Base-by-base conservation (phyloP, 1,140 invertebrate species). In the Aphidius gifuensis region DNA sequence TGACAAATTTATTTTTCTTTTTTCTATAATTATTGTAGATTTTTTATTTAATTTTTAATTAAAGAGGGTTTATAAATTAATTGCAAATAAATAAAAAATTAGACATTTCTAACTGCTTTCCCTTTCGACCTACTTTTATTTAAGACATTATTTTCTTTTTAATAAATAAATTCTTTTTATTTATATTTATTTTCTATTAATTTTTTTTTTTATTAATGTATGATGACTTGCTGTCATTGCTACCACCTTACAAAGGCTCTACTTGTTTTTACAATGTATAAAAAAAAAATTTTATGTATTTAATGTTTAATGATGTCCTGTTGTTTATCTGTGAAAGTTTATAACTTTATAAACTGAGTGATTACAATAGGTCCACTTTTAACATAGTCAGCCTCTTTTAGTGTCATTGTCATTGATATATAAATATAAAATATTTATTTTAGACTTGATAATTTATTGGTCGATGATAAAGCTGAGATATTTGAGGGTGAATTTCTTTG, bases 111-210 rank as follows among this genome's bases (percentile, higher is more conserved):
- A 62, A 58, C 49, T 60, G 57, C 64, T 65, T 65, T 65, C 64
- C 64, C 64, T 62, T 65, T 65, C 64, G 64, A 65, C 64, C 64
- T 59, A 65, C 64, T 65, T 65, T 58, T 65, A 23, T 21, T 23
- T 6, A 3, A 9, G 11, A 46, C 21, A 58, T 53, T 43, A 46
- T 58, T 9, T 47, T 47, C 40, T 56, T 43, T 56, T 32, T 32
- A 32, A 32, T 32, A 32, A 32, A 32, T 32, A 32, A 32, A 32
- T 9, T 9, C 1, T 50, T 50, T 50, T 23, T 16, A 23, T n/a
- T 45, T 39, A 56, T 56, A 45, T 46, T 23, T 23, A 11, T 39
- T 39, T 11, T 53, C 4, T 21, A 32, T 9, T 53, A 23, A 53
- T 53, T 11, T 53, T 39, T 53, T 39, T 40, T 53, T 53, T 39